Conservation (phyloP, 2,888 invertebrate species). For the Holacanthella duospinosa region DNA sequence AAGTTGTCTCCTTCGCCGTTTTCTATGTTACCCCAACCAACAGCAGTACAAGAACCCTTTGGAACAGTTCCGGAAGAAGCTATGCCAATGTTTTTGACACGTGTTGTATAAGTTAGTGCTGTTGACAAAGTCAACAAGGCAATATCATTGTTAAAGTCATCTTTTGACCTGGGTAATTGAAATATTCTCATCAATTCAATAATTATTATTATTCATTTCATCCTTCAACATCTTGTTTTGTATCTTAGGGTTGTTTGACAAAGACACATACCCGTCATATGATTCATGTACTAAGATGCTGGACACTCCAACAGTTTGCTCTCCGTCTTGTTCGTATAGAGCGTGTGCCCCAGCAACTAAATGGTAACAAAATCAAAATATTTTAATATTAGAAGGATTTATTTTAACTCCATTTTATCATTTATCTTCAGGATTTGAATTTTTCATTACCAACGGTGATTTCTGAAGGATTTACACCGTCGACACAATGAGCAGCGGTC, state of each 20-base stretch:
- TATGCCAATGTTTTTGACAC: conserved; percentile 13
- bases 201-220: no score
- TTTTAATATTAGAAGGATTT: no score
- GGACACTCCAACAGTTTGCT: conserved; percentile 18
- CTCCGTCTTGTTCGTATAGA: conserved; percentile 39
- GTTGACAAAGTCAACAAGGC: conserved; percentile 37
- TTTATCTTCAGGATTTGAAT: no score
- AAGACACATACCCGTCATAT: no score
- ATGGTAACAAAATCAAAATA: no score
- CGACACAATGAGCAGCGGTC: conserved; percentile 40
- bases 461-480: conserved; percentile 16
- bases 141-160: conserved; percentile 39
- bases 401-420: no score
- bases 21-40: conserved; percentile 39
- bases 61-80: conserved; percentile 9
- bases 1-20: conserved; percentile 30
- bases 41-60: conserved; percentile 33
- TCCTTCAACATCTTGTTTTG: no score
- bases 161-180: no score
- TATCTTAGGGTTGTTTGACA: no score
- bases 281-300: no score
- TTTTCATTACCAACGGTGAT: no score
- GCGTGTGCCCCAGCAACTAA: conserved; percentile 40
- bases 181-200: no score
- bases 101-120: conserved; percentile 28